phyloP scores from a whole-genome alignment of 2,797 vertebrate species.

The Cynopterus sphinx region DNA sequence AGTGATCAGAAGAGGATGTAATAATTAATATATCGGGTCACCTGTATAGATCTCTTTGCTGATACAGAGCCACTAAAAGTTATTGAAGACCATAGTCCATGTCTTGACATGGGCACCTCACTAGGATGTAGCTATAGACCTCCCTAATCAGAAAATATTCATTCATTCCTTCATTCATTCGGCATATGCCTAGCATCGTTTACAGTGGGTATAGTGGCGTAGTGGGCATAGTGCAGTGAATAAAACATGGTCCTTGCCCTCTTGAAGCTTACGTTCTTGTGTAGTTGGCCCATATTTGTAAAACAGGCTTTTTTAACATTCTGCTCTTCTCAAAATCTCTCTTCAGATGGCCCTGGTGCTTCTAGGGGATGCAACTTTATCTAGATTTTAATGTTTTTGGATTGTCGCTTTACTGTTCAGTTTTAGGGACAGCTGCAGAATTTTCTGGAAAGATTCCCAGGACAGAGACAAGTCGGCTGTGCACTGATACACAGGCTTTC shows the following conservation, averaged over 20 bases:
- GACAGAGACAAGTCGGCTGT: not conserved
- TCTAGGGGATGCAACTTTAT: not conserved
- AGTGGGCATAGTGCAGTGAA: not conserved
- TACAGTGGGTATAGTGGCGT: fast-evolving
- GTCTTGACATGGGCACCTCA: not conserved
- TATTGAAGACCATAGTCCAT: not conserved
- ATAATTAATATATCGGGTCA: not conserved
- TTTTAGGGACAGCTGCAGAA: not conserved
- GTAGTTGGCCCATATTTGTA: not conserved
- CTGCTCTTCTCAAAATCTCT: not conserved
- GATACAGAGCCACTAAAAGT: not conserved
- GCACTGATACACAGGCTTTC: not conserved
- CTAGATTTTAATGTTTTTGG: not conserved
- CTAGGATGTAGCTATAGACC: not conserved
- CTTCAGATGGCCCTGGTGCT: not conserved
- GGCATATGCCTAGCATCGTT: not conserved
- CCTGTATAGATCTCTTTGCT: not conserved
- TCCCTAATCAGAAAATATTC: not conserved
- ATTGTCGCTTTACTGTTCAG: not conserved
- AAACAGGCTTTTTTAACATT: not conserved
- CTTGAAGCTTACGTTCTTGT: not conserved
- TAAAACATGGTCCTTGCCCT: not conserved
- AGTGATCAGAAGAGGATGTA: not conserved
- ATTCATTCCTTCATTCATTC: not conserved
- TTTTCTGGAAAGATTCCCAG: conserved; percentile 20